Percentiles rank a stretch among this genome's conserved stretches.
Conservation (phyloP, 92 coral and sea anemone species). For the Bergia sp. region DNA sequence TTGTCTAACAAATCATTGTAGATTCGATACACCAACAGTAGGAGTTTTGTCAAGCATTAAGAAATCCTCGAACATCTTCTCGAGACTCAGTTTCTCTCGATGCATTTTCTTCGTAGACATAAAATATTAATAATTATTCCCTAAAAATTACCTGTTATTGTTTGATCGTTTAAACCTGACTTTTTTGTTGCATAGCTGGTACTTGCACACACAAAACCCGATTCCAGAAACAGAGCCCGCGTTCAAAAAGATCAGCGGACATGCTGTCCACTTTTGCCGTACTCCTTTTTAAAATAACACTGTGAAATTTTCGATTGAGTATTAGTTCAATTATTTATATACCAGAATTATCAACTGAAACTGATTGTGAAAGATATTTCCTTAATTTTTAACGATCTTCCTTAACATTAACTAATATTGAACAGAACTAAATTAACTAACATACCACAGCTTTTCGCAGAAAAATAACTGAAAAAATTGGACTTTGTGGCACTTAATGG, state of each 20-base stretch:
- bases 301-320: too few relatives aligned
- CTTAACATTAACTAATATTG: neutral
- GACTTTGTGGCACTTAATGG: too few relatives aligned
- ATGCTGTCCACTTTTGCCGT: neutral
- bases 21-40: neutral
- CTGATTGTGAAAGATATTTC: neutral
- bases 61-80: neutral
- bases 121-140: constrained; percentile 13
- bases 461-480: too few relatives aligned
- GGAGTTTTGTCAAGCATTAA: neutral
- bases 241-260: constrained; percentile 17
- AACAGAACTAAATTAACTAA: too few relatives aligned
- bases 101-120: neutral
- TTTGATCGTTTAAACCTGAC: neutral
- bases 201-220: constrained; percentile 4
- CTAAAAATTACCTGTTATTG: constrained; percentile 24
- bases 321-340: too few relatives aligned
- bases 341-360: too few relatives aligned
- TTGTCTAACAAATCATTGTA: neutral
- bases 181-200: constrained; percentile 10
- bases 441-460: neutral
- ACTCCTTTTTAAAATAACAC: neutral
- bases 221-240: constrained; percentile 25
- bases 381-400: neutral
- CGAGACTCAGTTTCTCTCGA: neutral